These are phyloP conservation scores for Catamblyrhynchus diadema DNA, from an alignment of 2,797 vertebrate genomes.

Conservation along the genomic window DNA sequence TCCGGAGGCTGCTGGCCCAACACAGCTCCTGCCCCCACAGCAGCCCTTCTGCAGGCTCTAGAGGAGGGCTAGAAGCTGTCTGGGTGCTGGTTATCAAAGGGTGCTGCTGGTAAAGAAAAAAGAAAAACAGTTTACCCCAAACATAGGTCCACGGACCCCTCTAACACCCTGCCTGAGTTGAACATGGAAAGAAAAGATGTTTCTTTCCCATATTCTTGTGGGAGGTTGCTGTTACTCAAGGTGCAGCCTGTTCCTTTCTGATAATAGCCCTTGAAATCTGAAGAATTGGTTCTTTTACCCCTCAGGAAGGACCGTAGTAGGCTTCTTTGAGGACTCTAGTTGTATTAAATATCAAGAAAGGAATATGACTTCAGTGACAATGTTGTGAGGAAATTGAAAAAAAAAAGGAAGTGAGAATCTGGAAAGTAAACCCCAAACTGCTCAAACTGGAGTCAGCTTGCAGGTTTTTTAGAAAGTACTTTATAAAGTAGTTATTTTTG, in stretches of 20 bases:
- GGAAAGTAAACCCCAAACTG: not conserved
- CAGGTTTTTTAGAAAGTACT: not conserved
- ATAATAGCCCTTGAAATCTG: not conserved
- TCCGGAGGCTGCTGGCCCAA: not conserved
- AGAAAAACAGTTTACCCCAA: not conserved
- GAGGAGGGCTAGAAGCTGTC: not conserved
- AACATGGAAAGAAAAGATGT: not conserved
- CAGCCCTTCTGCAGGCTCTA: not conserved
- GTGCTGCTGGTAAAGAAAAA: not conserved
- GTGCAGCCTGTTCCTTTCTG: not conserved
- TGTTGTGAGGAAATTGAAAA: not conserved
- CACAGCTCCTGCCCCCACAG: not conserved
- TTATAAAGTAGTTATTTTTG: not conserved
- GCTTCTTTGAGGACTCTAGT: not conserved
- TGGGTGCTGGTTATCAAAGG: not conserved
- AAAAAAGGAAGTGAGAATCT: not conserved
- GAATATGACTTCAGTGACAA: not conserved
- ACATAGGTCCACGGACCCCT: not conserved
- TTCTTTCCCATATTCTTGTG: not conserved
- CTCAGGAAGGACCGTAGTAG: not conserved
- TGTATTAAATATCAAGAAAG: not conserved
- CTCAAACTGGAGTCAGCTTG: not conserved
- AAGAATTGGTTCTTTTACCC: not conserved
- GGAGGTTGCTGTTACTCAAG: not conserved
- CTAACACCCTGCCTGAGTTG: not conserved